Evolutionary conservation across 2,888 invertebrate species (phyloP).

Genomic region (Thyatira batis): DNA sequence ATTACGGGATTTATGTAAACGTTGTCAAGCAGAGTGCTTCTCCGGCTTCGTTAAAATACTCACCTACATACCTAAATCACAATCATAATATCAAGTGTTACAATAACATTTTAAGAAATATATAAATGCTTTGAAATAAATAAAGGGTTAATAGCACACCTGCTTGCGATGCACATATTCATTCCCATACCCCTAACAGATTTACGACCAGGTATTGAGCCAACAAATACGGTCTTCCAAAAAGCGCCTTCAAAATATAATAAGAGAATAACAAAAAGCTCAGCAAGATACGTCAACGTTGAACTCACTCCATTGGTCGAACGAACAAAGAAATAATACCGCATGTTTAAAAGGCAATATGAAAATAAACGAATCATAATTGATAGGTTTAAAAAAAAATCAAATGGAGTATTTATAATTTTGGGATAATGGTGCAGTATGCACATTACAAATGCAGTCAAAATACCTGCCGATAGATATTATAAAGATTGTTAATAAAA

Average conservation of each 20-base stretch:
- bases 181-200: constrained; percentile 65
- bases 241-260: constrained; percentile 77
- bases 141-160: constrained; percentile 73
- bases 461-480: constrained; percentile 25
- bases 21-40: too few relatives aligned
- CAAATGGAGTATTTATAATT: neutral
- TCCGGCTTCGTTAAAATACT: too few relatives aligned
- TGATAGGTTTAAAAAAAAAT: too few relatives aligned
- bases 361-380: too few relatives aligned
- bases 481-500: constrained; percentile 56
- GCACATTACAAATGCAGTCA: constrained; percentile 13
- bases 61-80: too few relatives aligned
- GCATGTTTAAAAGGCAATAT: too few relatives aligned
- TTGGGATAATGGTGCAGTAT: neutral
- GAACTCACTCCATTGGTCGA: constrained; percentile 71
- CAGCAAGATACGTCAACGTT: constrained; percentile 73
- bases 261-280: constrained; percentile 75
- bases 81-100: neutral
- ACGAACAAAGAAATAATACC: constrained; percentile 79
- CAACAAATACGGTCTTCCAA: constrained; percentile 78
- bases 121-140: constrained; percentile 7
- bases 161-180: constrained; percentile 63
- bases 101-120: neutral
- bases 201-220: constrained; percentile 77
- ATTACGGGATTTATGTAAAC: too few relatives aligned